Evolutionary conservation across 1,140 invertebrate species (phyloP).

Genomic region (Caerostris darwini): DNA sequence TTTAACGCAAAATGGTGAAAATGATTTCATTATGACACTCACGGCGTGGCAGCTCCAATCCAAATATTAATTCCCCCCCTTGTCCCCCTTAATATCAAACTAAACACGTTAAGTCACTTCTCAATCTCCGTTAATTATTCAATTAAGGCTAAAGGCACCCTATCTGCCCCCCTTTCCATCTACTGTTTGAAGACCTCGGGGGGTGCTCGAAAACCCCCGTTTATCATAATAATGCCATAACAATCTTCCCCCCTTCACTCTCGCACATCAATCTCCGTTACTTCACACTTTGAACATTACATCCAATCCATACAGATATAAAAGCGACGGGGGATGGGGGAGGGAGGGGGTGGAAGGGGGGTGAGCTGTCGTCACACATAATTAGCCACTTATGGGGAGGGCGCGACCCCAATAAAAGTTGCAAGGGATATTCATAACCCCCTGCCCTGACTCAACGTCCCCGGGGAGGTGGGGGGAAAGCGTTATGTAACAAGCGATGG

Average conservation of each 20-base stretch:
- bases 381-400: conserved; percentile 77
- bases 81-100: background rate
- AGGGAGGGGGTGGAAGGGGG: background rate
- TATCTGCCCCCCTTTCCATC: background rate
- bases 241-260: conserved; percentile 5
- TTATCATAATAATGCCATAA: conserved; percentile 74
- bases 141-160: conserved; percentile 49
- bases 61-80: too few species aligned
- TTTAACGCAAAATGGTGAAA: too few species aligned
- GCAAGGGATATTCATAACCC: conserved; percentile 76
- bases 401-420: conserved; percentile 77
- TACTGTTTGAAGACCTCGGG: background rate
- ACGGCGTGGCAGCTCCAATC: background rate
- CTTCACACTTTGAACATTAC: conserved; percentile 35
- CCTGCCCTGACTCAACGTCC: conserved; percentile 68
- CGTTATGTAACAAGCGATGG: conserved; percentile 64
- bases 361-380: conserved; percentile 76
- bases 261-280: background rate
- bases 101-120: background rate
- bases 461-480: conserved; percentile 9
- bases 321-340: background rate
- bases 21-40: background rate
- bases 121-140: conserved; percentile 62
- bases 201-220: conserved; percentile 43
- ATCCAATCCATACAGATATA: conserved; percentile 32